phyloP scores from a whole-genome alignment of 2,797 vertebrate genomes.

The Coracias cyanogaster region DNA sequence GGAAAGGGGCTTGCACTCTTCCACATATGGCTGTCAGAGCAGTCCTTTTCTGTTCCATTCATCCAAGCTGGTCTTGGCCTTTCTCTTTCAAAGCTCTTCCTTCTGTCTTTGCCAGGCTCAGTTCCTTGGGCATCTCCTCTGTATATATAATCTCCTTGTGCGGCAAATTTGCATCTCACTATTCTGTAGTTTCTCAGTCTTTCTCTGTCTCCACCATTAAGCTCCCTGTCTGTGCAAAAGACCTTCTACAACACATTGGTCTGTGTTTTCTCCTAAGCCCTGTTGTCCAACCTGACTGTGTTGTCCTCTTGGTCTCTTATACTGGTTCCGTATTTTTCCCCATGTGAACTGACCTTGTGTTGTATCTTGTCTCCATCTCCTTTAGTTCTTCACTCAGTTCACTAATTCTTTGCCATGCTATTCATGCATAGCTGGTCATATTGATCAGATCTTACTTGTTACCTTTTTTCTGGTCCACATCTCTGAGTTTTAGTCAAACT shows the following conservation, averaged over 20 bases:
- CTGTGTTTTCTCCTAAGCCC: background rate
- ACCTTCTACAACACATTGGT: background rate
- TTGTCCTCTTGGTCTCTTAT: background rate
- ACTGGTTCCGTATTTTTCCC: background rate
- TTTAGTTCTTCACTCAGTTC: background rate
- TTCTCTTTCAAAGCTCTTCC: background rate
- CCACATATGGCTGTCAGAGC: background rate
- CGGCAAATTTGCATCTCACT: background rate
- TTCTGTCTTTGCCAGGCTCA: background rate
- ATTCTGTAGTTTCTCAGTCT: background rate
- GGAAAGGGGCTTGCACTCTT: background rate
- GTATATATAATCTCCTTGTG: background rate
- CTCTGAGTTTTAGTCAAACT: background rate
- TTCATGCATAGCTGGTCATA: background rate
- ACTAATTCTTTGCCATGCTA: background rate
- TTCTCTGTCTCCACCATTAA: background rate
- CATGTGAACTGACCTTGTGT: background rate
- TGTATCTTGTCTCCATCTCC: background rate
- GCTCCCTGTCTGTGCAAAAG: background rate
- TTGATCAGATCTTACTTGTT: background rate
- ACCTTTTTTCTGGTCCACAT: background rate
- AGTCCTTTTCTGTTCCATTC: background rate
- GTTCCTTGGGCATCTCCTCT: background rate
- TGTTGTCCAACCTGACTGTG: background rate
- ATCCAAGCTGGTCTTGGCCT: background rate